Conservation (phyloP, 2,888 invertebrate genomes). For the Acrobasis repandana region DNA sequence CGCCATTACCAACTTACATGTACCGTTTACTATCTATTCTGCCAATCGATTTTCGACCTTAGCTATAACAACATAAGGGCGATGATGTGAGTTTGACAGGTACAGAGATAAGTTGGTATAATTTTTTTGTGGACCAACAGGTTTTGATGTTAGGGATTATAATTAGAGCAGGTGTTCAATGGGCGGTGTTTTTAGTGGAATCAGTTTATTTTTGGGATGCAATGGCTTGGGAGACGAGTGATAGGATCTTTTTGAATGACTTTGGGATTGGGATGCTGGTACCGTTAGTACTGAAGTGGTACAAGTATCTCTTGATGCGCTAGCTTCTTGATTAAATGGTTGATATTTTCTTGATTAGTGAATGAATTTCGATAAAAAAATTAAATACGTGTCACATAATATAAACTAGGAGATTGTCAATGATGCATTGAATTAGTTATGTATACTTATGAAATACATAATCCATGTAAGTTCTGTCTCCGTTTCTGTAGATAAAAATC, state of each 20-base stretch:
- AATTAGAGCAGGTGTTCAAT: conserved; percentile 75
- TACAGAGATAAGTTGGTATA: conserved; percentile 33
- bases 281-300: background rate
- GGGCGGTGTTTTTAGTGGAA: conserved; percentile 52
- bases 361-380: too few species aligned
- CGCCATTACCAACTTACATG: conserved; percentile 33
- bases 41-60: conserved; percentile 37
- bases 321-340: background rate
- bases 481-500: too few species aligned
- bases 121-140: conserved; percentile 50
- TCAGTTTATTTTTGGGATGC: conserved; percentile 25
- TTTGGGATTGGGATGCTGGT: background rate
- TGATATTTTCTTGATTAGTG: too few species aligned
- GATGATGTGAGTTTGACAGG: conserved; percentile 4
- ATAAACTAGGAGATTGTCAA: too few species aligned
- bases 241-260: conserved; percentile 15
- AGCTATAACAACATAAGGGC: conserved; percentile 20
- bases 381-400: too few species aligned
- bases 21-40: conserved; percentile 3
- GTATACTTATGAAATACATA: too few species aligned
- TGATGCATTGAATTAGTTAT: too few species aligned
- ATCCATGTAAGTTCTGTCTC: too few species aligned
- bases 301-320: background rate
- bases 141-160: conserved; percentile 60
- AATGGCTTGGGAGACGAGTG: conserved; percentile 10